Evolutionary conservation across 2,113 vertebrate species (phyloP), one percentile per base, ranked within the genome.

Genomic region (Phalacrocorax aristotelis): DNA sequence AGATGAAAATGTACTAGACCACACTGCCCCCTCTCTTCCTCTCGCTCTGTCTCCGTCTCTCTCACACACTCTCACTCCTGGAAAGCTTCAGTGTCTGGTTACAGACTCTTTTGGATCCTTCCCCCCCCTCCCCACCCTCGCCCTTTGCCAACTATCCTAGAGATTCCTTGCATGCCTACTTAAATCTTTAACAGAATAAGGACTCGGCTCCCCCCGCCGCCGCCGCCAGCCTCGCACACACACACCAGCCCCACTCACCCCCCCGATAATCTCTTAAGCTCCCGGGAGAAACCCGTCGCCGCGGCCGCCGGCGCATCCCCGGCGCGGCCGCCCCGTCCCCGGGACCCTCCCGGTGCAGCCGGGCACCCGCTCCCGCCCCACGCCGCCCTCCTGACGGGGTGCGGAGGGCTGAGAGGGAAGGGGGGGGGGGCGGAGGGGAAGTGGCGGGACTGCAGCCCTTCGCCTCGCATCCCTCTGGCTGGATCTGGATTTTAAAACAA

Each of bases 1-100:
- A 97, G 98, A 94, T 95, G 98, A 97, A 94, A 98, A 98, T 98
- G 98, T 97, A 97, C 96, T 95, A 98, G 98, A 98, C 98, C 97
- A 98, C 98, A 99, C 98, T 99, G 98, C 98, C 99, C 98, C 98
- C 98, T 99, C 98, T 98, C 98, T 99, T 98, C 98, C 97, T 97
- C 57, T 96, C 93, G 89, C 97, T 97, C 96, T 95, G 83, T 98
- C 94, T 97, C 85, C 68, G 83, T 94, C 84, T 79, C 88, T 81
- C 81, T 77, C 90, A 71, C 93, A 91, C 96, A 95, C 96, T 94
- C 94, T 94, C 96, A 96, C 97, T 98, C 98, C 98, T 98, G 97
- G 97, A 98, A 98, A 98, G 97, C 97, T 94, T 72, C 95, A 97
- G 98, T 97, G 97, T 98, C 98, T 98, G 97, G 95, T 98, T 98